Percentiles rank a stretch among this genome's conserved stretches.
These are phyloP conservation scores for Trissolcus japonicus DNA, from an alignment of 2,888 invertebrate genomes.

Conservation along the genomic window DNA sequence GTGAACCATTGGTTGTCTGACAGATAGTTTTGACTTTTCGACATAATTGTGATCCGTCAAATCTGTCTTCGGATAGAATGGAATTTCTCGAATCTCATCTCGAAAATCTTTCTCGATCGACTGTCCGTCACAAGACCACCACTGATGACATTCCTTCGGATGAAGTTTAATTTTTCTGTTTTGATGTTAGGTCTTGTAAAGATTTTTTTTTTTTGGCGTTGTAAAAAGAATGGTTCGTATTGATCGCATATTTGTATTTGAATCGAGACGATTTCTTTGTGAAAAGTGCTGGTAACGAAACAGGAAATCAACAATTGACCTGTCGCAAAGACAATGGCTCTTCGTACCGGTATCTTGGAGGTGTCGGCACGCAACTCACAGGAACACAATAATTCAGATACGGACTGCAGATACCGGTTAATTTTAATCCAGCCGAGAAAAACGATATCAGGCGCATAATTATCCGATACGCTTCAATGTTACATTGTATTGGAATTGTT, in stretches of 20 bases:
- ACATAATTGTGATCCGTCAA: conserved; percentile 45
- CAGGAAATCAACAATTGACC: conserved; percentile 75
- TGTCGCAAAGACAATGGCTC: conserved; percentile 69
- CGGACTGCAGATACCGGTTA: conserved; percentile 45
- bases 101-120: too few relatives aligned
- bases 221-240: not conserved
- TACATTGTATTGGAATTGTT: not conserved
- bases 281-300: conserved; percentile 24
- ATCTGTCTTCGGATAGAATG: conserved; percentile 38
- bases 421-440: conserved; percentile 47
- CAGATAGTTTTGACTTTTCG: conserved; percentile 53
- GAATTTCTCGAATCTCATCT: not conserved
- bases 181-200: too few relatives aligned
- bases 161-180: too few relatives aligned
- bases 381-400: conserved; percentile 69
- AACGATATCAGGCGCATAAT: conserved; percentile 35
- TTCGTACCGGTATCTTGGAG: conserved; percentile 61
- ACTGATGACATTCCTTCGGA: not conserved
- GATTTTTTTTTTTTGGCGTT: too few relatives aligned
- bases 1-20: conserved; percentile 41
- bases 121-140: conserved; percentile 3
- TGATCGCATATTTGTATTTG: conserved; percentile 6
- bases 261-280: conserved; percentile 5
- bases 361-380: conserved; percentile 68
- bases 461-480: conserved; percentile 28